These are phyloP conservation scores for Hemiprocne comata DNA, from an alignment of 2,113 vertebrate genomes.

Conservation along the genomic window DNA sequence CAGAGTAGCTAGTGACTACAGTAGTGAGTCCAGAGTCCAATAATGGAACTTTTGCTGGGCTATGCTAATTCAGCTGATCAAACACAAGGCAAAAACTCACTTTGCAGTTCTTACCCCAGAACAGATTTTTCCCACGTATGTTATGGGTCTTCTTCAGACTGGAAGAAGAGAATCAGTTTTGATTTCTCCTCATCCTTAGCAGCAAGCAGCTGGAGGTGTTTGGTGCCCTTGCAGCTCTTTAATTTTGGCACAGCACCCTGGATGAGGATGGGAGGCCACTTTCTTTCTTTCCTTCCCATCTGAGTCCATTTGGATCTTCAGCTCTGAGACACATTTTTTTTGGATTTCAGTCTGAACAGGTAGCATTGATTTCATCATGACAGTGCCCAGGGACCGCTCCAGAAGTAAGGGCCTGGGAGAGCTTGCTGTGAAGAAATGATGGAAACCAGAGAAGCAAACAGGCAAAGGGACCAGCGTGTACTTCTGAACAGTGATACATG, in stretches of 20 bases:
- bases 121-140: not conserved
- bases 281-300: not conserved
- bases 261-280: not conserved
- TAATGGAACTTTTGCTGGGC: not conserved
- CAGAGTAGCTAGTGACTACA: not conserved
- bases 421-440: not conserved
- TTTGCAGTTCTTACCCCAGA: not conserved
- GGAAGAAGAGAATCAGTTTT: not conserved
- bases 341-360: not conserved
- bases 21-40: not conserved
- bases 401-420: not conserved
- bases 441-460: not conserved
- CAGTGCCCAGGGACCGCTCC: not conserved
- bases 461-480: not conserved
- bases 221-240: not conserved
- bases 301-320: not conserved
- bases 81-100: not conserved
- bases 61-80: not conserved
- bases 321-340: not conserved
- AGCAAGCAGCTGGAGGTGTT: not conserved
- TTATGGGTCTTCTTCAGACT: not conserved
- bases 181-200: not conserved
- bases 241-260: not conserved
- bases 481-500: not conserved
- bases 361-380: not conserved